A percentile compares a stretch with the other conserved stretches of the same genome.
Conservation (phyloP, 2,113 vertebrate genomes). For the Phyllostomus discolor region DNA sequence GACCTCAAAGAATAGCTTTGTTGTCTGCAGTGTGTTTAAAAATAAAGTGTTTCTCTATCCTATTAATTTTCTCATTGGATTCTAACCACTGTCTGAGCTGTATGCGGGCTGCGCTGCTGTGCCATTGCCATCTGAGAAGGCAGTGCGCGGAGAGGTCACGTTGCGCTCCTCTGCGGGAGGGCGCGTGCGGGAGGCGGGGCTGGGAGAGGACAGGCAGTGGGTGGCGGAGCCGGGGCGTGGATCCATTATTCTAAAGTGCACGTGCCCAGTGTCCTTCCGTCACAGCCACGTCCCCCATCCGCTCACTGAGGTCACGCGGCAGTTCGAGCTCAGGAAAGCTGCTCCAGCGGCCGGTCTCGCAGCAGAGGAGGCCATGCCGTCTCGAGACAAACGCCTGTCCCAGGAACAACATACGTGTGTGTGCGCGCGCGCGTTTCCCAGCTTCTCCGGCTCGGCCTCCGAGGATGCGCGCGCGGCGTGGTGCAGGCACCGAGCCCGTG, state of each 20-base stretch:
- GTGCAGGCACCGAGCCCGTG: too few relatives aligned
- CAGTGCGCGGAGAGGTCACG: too few relatives aligned
- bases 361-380: background rate
- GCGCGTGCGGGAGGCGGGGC: rapidly evolving
- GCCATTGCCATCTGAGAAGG: background rate
- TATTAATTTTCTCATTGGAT: conserved; percentile 40
- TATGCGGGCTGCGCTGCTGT: background rate
- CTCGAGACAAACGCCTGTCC: background rate
- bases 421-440: background rate
- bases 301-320: background rate
- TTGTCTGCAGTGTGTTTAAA: background rate
- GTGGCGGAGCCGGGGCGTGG: background rate
- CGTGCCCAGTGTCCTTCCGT: background rate
- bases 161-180: background rate
- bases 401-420: too few relatives aligned
- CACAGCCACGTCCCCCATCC: background rate
- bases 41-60: background rate
- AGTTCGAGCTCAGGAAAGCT: background rate
- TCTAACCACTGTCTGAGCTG: background rate
- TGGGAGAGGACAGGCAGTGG: rapidly evolving
- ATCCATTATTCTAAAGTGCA: background rate
- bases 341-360: background rate
- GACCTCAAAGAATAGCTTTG: background rate
- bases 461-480: rapidly evolving
- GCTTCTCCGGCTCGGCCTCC: background rate